Base-by-base conservation (phyloP, 1,140 invertebrate genomes). In the Prorops nasuta region DNA sequence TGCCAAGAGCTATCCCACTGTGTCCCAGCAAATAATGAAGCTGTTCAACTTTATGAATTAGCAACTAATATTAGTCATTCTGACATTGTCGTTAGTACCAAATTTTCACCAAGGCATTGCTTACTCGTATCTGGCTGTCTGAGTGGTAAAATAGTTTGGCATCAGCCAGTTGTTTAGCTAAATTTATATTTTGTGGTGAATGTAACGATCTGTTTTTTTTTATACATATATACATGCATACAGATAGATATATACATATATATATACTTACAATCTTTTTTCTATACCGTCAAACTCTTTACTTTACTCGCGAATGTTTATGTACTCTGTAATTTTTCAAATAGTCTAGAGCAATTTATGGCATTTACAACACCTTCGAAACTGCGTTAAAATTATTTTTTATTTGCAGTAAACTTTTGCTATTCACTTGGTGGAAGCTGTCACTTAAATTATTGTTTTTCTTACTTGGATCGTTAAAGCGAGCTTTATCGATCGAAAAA, bases 41-140 rank as follows among this genome's bases (percentile, higher is more conserved):
- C 79, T 75, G 58, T 78, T 67, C 54, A 79, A 61, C 62, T 86
- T 43, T 64, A 80, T 54, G 84, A 91, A 66, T 64, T 94, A 17
- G 83, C 83, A 1, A 83, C 83, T 6, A 87, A 84, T 55, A 78
- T 85, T 41, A 85, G 86, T 58, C 93, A 96, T 66, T 77, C 82
- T 17, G 88, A 92, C 63, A 86, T 90, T 42, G 92, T 96, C n/a
- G 84, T 96, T 16, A 90, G 91, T 67, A 92, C 91, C 43, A 93
- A 91, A 75, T 96, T 96, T 72, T 94, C 89, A 43, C 93, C 93
- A 0, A 82, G 81, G 4, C 88, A 94, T 67, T 89, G 86, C 64
- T 76, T 93, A 49, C 80, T 95, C 4, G 93, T 94, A 2, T 92
- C 91, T 6, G 93, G 93, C 10, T 96, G 93, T 75, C 81, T 94